Evolutionary conservation across 2,113 vertebrate genomes (phyloP).

Genomic region (Ictalurus punctatus): DNA sequence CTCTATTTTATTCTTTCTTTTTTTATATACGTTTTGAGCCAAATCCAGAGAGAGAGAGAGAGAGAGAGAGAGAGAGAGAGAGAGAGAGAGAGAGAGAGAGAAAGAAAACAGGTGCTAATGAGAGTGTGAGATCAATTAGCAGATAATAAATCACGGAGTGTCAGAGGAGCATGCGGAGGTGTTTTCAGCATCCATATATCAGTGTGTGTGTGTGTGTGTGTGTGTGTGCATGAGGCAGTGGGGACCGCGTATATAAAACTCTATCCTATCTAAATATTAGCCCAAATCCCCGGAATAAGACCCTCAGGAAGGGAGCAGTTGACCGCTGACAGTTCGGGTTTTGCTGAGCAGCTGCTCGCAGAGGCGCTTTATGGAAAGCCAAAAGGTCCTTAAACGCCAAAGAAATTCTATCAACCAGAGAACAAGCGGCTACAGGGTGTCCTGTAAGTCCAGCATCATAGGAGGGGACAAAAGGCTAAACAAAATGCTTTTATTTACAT

Average conservation of each 20-base stretch:
- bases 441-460: background rate
- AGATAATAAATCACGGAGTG: conserved; percentile 69
- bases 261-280: conserved; percentile 74
- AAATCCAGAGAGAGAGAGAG: background rate
- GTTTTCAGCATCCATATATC: conserved; percentile 59
- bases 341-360: conserved; percentile 56
- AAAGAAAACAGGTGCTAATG: conserved; percentile 57
- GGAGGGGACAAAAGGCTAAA: background rate
- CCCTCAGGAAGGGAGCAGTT: conserved; percentile 69
- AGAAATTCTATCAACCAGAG: background rate
- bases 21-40: background rate
- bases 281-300: conserved; percentile 65
- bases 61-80: background rate
- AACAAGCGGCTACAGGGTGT: background rate
- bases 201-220: conserved; percentile 47
- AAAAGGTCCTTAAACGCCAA: background rate
- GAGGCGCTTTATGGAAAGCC: conserved; percentile 54
- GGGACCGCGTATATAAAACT: conserved; percentile 65
- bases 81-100: background rate
- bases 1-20: background rate
- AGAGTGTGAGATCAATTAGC: conserved; percentile 62
- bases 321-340: conserved; percentile 68
- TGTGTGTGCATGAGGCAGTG: conserved; percentile 34
- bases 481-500: background rate
- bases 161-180: conserved; percentile 57